Base-by-base conservation (phyloP, 2,888 invertebrate species). In the Amblyjoppa proteus region DNA sequence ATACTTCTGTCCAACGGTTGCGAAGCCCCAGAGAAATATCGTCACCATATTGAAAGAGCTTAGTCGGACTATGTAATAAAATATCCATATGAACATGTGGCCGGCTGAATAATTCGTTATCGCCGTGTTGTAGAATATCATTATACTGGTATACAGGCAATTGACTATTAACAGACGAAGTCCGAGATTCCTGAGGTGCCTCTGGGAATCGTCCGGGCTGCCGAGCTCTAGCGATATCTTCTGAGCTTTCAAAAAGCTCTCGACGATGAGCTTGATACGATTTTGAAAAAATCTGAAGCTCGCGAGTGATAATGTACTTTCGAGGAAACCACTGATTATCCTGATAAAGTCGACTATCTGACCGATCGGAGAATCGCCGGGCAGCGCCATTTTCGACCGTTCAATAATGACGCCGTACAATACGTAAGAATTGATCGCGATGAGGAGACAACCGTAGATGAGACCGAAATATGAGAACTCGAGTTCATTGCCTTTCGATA, bases 391-490 rank as follows among this genome's bases (percentile, higher is more conserved):
- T 31, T 16, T n/a, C 31, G 16, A 20, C n/a, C 83, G 70, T 5
- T 85, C 85, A 0, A 31, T 41, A 0, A 77, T 1, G 5, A 16
- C 28, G 4, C 13, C 1, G 64, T 64, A 81, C 73, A 4, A 31
- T 3, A 71, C 4, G 73, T 69, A 83, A 34, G 13, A 25, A 28
- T 49, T 69, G 25, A 0, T 1, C 9, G 13, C 9, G 41, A 34
- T 28, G 11, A 85, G 73, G 11, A 77, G 31, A 45, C 45, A 69
- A 11, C 45, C 76, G 34, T 80, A 83, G 1, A 83, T 25, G n/a
- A 74, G 9, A 31, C 76, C 45, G 28, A 31, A 28, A 45, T 64
- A 69, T 28, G 85, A 83, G 20, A 74, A 74, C 20, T 73, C 28
- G 11, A 83, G 68, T 31, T 76, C 20, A 20, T 76, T 51, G 25